Evolutionary conservation across 2,888 invertebrate species (phyloP).

Genomic region (Athalia cordata): DNA sequence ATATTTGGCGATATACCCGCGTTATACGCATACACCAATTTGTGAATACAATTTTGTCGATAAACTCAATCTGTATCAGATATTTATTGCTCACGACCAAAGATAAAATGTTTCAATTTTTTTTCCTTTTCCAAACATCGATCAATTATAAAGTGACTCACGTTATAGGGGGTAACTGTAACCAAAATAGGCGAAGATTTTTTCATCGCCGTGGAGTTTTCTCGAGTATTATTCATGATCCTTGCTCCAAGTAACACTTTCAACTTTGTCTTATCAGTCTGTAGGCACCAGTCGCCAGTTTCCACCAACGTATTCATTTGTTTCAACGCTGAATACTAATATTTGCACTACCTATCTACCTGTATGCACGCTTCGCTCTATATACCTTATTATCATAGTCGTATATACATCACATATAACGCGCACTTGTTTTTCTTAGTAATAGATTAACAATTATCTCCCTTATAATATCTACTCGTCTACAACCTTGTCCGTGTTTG

Average conservation of each 20-base stretch:
- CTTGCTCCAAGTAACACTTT: slow-evolving; percentile 21
- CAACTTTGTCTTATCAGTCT: slow-evolving; percentile 18
- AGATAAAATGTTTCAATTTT: no score
- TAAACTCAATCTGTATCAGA: no score
- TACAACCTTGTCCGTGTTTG: not conserved
- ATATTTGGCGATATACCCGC: no score
- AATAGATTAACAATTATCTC: slow-evolving; percentile 38
- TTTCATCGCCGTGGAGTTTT: slow-evolving; percentile 45
- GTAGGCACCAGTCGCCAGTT: slow-evolving; percentile 5
- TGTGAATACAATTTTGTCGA: no score
- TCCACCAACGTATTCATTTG: slow-evolving; percentile 24
- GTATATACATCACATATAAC: not conserved
- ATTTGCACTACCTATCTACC: slow-evolving; percentile 33
- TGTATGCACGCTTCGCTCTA: slow-evolving; percentile 36
- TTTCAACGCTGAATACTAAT: slow-evolving; percentile 9
- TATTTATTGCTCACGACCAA: no score
- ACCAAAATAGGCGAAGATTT: slow-evolving; percentile 56
- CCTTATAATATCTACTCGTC: not conserved
- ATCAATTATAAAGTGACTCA: slow-evolving; percentile 55
- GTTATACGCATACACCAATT: no score
- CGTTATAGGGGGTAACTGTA: slow-evolving; percentile 66
- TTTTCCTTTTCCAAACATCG: not conserved
- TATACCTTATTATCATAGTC: not conserved
- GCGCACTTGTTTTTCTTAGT: slow-evolving; percentile 17
- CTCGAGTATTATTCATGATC: slow-evolving; percentile 53